phyloP scores from a whole-genome alignment of 1,140 invertebrate genomes.

The Psix sp. region DNA sequence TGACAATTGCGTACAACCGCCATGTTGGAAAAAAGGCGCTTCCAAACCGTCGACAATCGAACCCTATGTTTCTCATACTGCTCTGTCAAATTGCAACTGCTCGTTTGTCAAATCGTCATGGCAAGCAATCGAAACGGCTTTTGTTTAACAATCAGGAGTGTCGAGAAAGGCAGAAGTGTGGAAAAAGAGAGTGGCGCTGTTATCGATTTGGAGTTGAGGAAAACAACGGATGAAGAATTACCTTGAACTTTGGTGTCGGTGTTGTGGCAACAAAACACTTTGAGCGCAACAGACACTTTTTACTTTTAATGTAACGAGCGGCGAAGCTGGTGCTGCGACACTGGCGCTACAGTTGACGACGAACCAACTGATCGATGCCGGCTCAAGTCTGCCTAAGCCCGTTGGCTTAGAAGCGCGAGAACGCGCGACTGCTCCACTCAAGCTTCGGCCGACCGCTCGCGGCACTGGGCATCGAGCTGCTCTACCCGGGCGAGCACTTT shows the following conservation, averaged over 20 bases:
- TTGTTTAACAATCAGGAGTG: not conserved
- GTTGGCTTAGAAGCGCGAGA: constrained; percentile 4
- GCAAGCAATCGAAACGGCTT: not conserved
- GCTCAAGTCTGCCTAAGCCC: constrained; percentile 13
- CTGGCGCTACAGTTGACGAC: constrained; percentile 21
- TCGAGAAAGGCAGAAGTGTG: not conserved
- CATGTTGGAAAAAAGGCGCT: constrained; percentile 38
- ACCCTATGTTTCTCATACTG: no score
- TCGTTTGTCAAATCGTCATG: no score
- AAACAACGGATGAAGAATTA: constrained; percentile 7
- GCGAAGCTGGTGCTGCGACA: constrained; percentile 22
- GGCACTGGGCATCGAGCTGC: constrained; percentile 57
- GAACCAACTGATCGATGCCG: constrained; percentile 52
- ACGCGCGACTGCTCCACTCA: constrained; percentile 1
- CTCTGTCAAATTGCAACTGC: no score
- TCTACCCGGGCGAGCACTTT: constrained; percentile 22
- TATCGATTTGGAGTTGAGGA: constrained; percentile 15
- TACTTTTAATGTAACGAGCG: constrained; percentile 7
- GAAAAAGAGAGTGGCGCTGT: constrained; percentile 20
- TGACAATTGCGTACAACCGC: constrained; percentile 18
- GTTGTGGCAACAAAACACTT: constrained; percentile 32
- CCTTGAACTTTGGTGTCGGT: constrained; percentile 35
- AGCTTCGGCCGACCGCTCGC: constrained; percentile 9
- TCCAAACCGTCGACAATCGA: not conserved
- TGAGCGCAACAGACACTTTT: constrained; percentile 27